Percentiles rank a stretch among this genome's conserved stretches.
These are phyloP conservation scores for Thunnus albacares DNA, from an alignment of 2,797 vertebrate genomes.

Conservation along the genomic window DNA sequence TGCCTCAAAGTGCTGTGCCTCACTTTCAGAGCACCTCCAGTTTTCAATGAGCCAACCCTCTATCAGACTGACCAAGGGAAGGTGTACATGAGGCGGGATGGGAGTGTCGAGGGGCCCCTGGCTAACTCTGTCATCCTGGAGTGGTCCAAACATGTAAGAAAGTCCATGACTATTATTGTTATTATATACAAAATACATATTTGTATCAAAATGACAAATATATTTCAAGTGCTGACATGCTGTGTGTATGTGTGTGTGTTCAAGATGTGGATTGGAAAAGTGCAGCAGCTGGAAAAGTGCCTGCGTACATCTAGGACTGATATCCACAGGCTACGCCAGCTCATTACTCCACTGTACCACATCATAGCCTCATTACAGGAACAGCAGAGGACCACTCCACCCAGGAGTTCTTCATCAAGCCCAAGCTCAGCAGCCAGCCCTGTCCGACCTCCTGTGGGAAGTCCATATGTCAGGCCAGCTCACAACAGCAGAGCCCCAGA, in stretches of 20 bases:
- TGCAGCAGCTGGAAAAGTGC: background rate
- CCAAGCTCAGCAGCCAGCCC: too few species aligned
- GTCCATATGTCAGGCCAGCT: background rate
- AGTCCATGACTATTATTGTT: background rate
- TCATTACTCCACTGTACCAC: background rate
- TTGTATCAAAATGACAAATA: background rate
- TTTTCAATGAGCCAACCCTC: background rate
- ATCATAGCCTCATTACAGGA: background rate
- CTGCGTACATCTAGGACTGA: background rate
- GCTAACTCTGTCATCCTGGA: background rate
- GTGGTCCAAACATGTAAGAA: background rate
- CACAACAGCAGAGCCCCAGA: background rate
- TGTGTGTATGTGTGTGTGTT: background rate
- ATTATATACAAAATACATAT: too few species aligned
- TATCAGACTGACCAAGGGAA: background rate
- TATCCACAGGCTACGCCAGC: background rate
- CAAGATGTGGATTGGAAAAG: background rate
- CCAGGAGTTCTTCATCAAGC: background rate
- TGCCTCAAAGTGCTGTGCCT: background rate
- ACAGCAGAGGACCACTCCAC: background rate
- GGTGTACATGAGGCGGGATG: background rate
- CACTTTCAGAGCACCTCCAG: background rate
- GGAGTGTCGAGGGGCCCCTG: background rate
- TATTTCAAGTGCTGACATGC: background rate
- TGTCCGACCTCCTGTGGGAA: background rate